These are phyloP conservation scores for Pseudolaguvia tuberculata DNA, from an alignment of 2,113 vertebrate genomes.

Conservation along the genomic window DNA sequence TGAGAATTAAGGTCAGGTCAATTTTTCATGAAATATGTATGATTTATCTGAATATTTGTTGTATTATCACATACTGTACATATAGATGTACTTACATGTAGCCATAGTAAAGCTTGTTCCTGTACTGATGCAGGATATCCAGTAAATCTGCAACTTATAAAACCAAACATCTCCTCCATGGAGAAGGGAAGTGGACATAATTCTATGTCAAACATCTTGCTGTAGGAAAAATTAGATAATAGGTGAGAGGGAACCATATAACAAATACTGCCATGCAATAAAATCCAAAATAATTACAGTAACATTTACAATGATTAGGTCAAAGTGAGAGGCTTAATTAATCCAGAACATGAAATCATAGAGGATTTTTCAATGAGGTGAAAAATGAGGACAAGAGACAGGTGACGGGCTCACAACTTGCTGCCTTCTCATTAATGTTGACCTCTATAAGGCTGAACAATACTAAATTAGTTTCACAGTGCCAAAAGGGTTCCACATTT, in stretches of 20 bases:
- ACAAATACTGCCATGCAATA: not conserved
- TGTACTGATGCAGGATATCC: conserved; percentile 96
- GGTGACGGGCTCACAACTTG: conserved; percentile 26
- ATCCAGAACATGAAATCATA: conserved; percentile 2
- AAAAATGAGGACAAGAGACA: conserved; percentile 23
- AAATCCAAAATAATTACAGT: not conserved
- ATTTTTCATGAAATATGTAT: not conserved
- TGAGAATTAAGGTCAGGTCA: not conserved
- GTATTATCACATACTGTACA: not conserved
- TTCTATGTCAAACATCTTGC: conserved; percentile 99
- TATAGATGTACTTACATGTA: conserved; percentile 82
- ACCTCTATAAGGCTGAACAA: conserved; percentile 31
- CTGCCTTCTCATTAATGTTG: conserved; percentile 33
- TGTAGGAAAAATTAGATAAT: conserved; percentile 56
- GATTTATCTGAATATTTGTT: not conserved
- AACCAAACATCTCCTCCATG: conserved; percentile 99
- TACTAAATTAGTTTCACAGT: conserved; percentile 25
- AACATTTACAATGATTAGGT: not conserved
- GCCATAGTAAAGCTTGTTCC: conserved; percentile 95
- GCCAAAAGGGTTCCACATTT: conserved; percentile 25
- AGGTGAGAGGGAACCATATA: not conserved
- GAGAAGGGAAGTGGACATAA: conserved; percentile 96
- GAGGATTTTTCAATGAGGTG: conserved; percentile 4
- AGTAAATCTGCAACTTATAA: conserved; percentile 96
- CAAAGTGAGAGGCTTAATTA: conserved; percentile 34